phyloP scores from a whole-genome alignment of 1,140 invertebrate species.

The Rhyzopertha dominica region DNA sequence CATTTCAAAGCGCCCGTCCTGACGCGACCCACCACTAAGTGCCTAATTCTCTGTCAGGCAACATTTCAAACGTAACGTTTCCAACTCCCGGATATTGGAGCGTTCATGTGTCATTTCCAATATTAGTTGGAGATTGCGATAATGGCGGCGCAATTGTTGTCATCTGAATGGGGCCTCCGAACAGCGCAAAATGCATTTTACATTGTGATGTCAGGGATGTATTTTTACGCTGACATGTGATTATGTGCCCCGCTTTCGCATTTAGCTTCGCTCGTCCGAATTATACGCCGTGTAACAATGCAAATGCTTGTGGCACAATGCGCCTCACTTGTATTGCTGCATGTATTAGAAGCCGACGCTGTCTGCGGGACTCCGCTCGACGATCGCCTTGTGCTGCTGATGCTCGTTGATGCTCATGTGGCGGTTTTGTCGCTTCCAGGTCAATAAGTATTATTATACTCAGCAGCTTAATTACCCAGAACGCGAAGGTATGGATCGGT shows the following conservation, averaged over 20 bases:
- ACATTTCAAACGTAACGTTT: constrained; percentile 28
- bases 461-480: too few species aligned
- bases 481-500: too few species aligned
- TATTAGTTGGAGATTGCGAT: constrained; percentile 30
- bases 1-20: constrained; percentile 35
- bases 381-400: too few species aligned
- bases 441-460: too few species aligned
- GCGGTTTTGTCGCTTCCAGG: too few species aligned
- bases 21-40: constrained; percentile 33
- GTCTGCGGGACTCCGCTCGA: too few species aligned
- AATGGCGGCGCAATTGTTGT: constrained; percentile 27
- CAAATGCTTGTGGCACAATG: too few species aligned
- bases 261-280: too few species aligned
- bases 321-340: too few species aligned
- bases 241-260: constrained; percentile 9
- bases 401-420: too few species aligned
- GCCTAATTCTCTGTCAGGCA: constrained; percentile 37
- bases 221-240: constrained; percentile 13
- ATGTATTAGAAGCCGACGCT: too few species aligned
- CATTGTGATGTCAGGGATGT: constrained; percentile 25
- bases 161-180: constrained; percentile 21
- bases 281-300: too few species aligned
- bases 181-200: constrained; percentile 24
- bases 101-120: constrained; percentile 34
- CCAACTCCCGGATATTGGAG: constrained; percentile 29